Base-by-base conservation (phyloP, 2,888 invertebrate species). In the Tetranychus truncatus region DNA sequence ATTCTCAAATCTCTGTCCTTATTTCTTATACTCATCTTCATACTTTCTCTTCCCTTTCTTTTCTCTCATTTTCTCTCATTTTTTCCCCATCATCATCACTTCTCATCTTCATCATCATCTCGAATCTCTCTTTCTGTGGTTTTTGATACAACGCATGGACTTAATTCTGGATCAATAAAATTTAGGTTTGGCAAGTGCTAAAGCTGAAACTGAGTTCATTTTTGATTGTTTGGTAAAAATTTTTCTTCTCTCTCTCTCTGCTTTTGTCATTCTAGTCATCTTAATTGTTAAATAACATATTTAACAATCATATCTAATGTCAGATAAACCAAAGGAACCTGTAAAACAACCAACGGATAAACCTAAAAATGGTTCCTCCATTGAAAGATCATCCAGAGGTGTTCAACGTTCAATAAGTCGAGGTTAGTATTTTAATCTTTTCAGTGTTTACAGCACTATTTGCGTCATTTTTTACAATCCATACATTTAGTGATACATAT, bases 151-250 rank as follows among this genome's bases (percentile, higher is more conserved):
- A 55, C 55, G 55, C 55, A 55, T 55, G 55, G 55, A 55, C 55
- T 55, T 55, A 55, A 55, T 55, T 55, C 55, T 55, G 55, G 55
- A 55, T 55, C 55, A 55, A 55, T 55, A 55, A 55, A 55, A 55
- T 55, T 55, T 55, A 55, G 55, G 55, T 55, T 55, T 55, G 55
- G 55, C 55, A 55, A 55, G 15, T 15, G 55, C 55, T 3, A 55
- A 15, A 55, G 55, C 15, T 15, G 15, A 55, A 55, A 55, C 55
- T 15, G 55, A 15, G 1, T 1, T 15, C 15, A 9, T 15, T 55
- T 55, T 55, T 15, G 15, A 55, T 55, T 55, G 55, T 55, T 55
- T 55, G 15, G 11, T 55, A 15, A 9, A 46, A 9, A 5, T 1
- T 55, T 55, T 55, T 55, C 55, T 15, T 55, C 34, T 34, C 34